These are phyloP conservation scores for human DNA, from an alignment of 2,113 vertebrate species.

Conservation along the genomic window GRCh38 chr6:82567001-82567500, in stretches of 20 bases:
- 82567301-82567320: slow-evolving; percentile 45
- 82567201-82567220: not conserved
- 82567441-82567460: not conserved
- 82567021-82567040: not conserved
- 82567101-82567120: not conserved
- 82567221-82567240: not conserved
- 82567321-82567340: not conserved
- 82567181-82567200: not conserved
- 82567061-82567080: rapidly evolving
- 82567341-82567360: not conserved
- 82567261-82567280: not conserved
- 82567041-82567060: not conserved
- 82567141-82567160: not conserved
- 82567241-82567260: not conserved
- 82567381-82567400: not conserved
- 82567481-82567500: not conserved
- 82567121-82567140: not conserved
- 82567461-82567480: not conserved
- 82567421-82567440: not conserved
- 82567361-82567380: not conserved
- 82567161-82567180: not conserved
- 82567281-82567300: not conserved
- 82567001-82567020: not conserved
- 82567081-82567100: not conserved
- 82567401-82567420: not conserved